Base-by-base conservation (phyloP, 1,140 invertebrate genomes). In the Pseudomyrmex dendroicus region DNA sequence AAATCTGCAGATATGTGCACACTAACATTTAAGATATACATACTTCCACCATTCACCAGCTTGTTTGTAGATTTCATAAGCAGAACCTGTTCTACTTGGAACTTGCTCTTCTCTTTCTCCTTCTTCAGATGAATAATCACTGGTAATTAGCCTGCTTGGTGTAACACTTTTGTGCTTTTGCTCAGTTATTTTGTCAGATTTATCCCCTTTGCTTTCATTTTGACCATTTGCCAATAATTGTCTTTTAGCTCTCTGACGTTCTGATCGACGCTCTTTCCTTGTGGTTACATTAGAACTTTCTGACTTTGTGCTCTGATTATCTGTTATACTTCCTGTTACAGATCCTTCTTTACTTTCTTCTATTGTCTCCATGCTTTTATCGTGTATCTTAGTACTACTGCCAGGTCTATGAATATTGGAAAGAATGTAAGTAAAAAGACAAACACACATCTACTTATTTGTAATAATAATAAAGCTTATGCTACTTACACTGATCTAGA, bases 41-140 rank as follows among this genome's bases (percentile, higher is more conserved):
- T 87, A 95, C 94, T 94, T 91, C 94, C 94, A 95, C 91, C 94
- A 94, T 73, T 95, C 94, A 7, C 93, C 93, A 57, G 92, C 92
- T 85, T 92, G 85, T 70, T 93, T 94, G 68, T 94, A 94, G 87
- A 94, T 92, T 85, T 94, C 91, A 74, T 92, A 93, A 35, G 92
- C 93, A 20, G 92, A 92, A 54, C 84, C 85, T 13, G 89, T 85
- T 76, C 87, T 91, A 44, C 80, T 89, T 8, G 91, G 83, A 59
- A 84, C 35, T 35, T 7, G 25, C 74, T 94, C 92, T 67, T 94
- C 91, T 20, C 86, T 89, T 66, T 94, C 92, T 10, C 91, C 93
- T 62, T 93, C 93, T 63, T 94, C 93, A 0, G 93, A 93, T 4
- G 91, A 94, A 84, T 94, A 94, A 84, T 94, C 93, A 83, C 93